Conservation (phyloP, 2,888 invertebrate species). For the Diogma glabrata region DNA sequence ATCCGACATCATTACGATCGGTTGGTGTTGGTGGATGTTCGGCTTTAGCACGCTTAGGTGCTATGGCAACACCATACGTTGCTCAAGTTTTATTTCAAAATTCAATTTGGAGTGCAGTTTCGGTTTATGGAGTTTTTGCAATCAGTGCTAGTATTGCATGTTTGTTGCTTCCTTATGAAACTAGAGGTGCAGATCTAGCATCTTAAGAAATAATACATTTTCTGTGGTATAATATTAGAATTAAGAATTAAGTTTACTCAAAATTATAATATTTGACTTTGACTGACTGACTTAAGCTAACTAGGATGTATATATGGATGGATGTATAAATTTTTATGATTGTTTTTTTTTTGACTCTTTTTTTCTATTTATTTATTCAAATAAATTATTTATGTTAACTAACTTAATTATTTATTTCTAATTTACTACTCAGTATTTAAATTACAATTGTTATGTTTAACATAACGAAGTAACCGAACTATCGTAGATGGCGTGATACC, state of each 20-base stretch:
- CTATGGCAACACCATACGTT: conserved; percentile 88
- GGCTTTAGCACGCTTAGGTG: conserved; percentile 81
- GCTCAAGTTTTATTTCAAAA: conserved; percentile 62
- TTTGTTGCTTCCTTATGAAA: conserved; percentile 52
- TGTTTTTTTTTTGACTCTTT: too few species aligned
- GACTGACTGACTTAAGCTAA: too few species aligned
- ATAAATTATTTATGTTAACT: too few species aligned
- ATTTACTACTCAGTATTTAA: too few species aligned
- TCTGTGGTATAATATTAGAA: too few species aligned
- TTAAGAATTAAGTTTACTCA: too few species aligned
- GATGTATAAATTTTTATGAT: too few species aligned
- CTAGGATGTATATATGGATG: too few species aligned
- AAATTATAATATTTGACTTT: too few species aligned
- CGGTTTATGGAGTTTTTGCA: conserved; percentile 48
- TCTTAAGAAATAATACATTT: too few species aligned
- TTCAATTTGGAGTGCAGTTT: conserved; percentile 44
- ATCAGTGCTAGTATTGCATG: conserved; percentile 47
- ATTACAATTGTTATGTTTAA: conserved; percentile 28
- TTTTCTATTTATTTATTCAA: too few species aligned
- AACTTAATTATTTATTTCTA: too few species aligned
- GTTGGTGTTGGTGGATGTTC: conserved; percentile 90
- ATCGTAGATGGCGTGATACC: conserved; percentile 65
- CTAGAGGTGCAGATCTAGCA: conserved; percentile 36
- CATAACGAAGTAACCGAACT: conserved; percentile 43
- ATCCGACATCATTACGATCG: conserved; percentile 77